Evolutionary conservation across 2,888 invertebrate genomes (phyloP).

Genomic region (Cataglyphis livida): DNA sequence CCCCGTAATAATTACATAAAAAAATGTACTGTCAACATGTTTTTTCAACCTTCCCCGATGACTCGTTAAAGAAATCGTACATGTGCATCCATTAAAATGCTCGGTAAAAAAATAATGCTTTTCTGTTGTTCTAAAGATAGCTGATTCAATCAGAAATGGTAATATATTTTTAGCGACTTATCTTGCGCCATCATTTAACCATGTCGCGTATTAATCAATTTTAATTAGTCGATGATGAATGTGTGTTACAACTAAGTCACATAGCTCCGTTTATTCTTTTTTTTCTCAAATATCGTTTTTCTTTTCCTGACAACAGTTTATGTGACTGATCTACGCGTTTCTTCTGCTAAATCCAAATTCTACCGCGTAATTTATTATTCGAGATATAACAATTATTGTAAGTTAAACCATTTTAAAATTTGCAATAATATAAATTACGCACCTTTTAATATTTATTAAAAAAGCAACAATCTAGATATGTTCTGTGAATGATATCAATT

Average conservation of each 20-base stretch:
- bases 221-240: slow-evolving; percentile 41
- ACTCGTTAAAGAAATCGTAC: slow-evolving; percentile 36
- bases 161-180: slow-evolving; percentile 68
- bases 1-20: background rate
- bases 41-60: background rate
- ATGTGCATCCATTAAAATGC: slow-evolving; percentile 53
- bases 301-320: background rate
- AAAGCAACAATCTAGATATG: background rate
- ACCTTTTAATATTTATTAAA: background rate
- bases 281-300: background rate
- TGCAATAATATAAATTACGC: too few species aligned
- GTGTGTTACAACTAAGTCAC: slow-evolving; percentile 13
- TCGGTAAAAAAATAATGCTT: slow-evolving; percentile 57
- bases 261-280: background rate
- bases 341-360: background rate
- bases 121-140: slow-evolving; percentile 58
- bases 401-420: background rate
- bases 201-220: slow-evolving; percentile 34
- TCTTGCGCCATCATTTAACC: slow-evolving; percentile 57
- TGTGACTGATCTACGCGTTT: background rate
- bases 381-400: background rate
- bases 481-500: background rate
- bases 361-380: slow-evolving; percentile 1
- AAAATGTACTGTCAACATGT: slow-evolving; percentile 3
- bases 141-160: slow-evolving; percentile 59